phyloP scores from a whole-genome alignment of 2,797 vertebrate genomes.

The Melanotaenia parkinsoni region DNA sequence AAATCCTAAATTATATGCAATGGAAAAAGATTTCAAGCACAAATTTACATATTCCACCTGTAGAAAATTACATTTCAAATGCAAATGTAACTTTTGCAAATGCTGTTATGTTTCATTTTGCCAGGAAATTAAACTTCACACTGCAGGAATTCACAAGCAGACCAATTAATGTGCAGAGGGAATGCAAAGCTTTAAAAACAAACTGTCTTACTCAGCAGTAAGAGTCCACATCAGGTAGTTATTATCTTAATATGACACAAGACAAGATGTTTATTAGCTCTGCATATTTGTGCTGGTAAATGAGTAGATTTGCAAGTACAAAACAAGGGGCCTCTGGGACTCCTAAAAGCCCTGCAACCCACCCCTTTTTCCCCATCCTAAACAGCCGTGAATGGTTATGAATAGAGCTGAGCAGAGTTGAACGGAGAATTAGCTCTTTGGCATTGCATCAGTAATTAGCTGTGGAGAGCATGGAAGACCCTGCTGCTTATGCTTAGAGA shows the following conservation, averaged over 20 bases:
- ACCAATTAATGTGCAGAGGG: constrained; percentile 16
- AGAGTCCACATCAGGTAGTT: constrained; percentile 45
- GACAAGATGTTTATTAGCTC: constrained; percentile 73
- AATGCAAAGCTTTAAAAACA: constrained; percentile 20
- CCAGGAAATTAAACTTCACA: constrained; percentile 18
- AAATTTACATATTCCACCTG: not conserved
- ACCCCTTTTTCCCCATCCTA: constrained; percentile 66
- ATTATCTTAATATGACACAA: constrained; percentile 70
- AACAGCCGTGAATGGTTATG: constrained; percentile 91
- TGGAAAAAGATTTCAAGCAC: not conserved
- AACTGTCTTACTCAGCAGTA: constrained; percentile 18
- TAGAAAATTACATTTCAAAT: constrained; percentile 1
- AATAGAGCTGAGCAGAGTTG: constrained; percentile 91
- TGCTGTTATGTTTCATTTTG: constrained; percentile 1
- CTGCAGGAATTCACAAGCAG: constrained; percentile 19
- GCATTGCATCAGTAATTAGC: constrained; percentile 94
- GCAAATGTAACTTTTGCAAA: not conserved
- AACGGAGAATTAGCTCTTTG: constrained; percentile 92
- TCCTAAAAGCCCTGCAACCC: constrained; percentile 65
- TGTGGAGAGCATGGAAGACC: constrained; percentile 90
- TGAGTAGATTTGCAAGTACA: constrained; percentile 71
- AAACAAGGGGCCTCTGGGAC: constrained; percentile 69
- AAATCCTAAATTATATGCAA: not conserved
- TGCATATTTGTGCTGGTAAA: constrained; percentile 69
- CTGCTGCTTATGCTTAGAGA: constrained; percentile 90